These are phyloP conservation scores for Eudemis profundana DNA, from an alignment of 2,888 invertebrate species.

Conservation along the genomic window DNA sequence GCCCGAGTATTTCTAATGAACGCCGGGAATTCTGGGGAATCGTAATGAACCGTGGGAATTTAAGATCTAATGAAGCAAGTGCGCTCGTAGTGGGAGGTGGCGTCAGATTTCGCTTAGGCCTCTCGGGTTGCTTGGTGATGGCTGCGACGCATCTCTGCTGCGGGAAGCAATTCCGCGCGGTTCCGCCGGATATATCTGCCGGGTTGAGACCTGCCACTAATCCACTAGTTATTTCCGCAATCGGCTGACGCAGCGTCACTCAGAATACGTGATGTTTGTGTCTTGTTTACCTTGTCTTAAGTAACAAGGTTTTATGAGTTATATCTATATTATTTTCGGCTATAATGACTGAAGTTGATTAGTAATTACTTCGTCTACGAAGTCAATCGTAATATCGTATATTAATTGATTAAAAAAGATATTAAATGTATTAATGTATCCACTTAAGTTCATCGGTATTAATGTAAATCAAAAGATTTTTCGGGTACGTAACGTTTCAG, in stretches of 20 bases:
- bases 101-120: constrained; percentile 58
- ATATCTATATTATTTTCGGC: not conserved
- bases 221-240: constrained; percentile 82
- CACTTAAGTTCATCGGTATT: no score
- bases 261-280: constrained; percentile 71
- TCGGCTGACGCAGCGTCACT: constrained; percentile 69
- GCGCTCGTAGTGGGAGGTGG: constrained; percentile 52
- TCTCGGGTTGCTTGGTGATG: constrained; percentile 62
- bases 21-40: constrained; percentile 76
- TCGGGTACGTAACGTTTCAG: not conserved
- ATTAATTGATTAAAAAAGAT: no score
- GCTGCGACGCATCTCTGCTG: constrained; percentile 57
- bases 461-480: no score
- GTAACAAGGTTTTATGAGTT: constrained; percentile 8
- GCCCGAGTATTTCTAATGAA: constrained; percentile 81
- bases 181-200: constrained; percentile 81
- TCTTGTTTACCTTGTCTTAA: constrained; percentile 58
- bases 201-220: constrained; percentile 78
- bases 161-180: constrained; percentile 76
- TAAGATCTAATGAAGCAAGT: constrained; percentile 77
- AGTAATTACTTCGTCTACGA: no score
- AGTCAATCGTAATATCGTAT: no score
- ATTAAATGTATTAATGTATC: no score
- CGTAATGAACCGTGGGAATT: constrained; percentile 84
- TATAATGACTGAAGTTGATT: no score